These are phyloP conservation scores for Eupithecia subumbrata DNA, from an alignment of 2,888 invertebrate genomes.

Conservation along the genomic window DNA sequence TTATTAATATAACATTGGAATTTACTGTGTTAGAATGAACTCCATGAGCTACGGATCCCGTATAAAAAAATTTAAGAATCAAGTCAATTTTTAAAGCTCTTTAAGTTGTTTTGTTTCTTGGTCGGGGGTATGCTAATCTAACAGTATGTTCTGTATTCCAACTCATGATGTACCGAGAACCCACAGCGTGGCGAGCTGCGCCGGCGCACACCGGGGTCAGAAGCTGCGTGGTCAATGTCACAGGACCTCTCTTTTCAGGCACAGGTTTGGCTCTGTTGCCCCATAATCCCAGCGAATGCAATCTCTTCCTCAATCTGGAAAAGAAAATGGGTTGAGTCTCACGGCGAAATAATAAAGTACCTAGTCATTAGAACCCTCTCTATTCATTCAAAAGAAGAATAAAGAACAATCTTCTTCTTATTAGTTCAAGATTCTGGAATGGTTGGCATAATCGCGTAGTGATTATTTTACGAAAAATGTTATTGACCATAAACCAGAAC, in stretches of 20 bases:
- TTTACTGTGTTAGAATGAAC: background rate
- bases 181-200: background rate
- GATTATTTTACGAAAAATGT: too few species aligned
- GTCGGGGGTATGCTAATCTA: slow-evolving; percentile 36
- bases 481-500: too few species aligned
- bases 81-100: background rate
- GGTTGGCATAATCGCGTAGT: too few species aligned
- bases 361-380: background rate
- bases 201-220: too few species aligned
- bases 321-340: background rate
- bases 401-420: too few species aligned
- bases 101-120: slow-evolving; percentile 21
- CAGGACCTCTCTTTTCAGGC: slow-evolving; percentile 46
- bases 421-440: background rate
- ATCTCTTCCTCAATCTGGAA: background rate
- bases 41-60: too few species aligned
- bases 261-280: slow-evolving; percentile 54
- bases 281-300: slow-evolving; percentile 42
- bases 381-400: background rate
- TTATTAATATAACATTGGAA: too few species aligned
- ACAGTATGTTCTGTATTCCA: background rate
- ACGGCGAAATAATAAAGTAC: background rate
- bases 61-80: background rate
- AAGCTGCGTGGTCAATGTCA: background rate
- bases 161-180: background rate